These are phyloP conservation scores for Drosophila macrospina DNA, from an alignment of 2,888 invertebrate genomes.

Conservation along the genomic window DNA sequence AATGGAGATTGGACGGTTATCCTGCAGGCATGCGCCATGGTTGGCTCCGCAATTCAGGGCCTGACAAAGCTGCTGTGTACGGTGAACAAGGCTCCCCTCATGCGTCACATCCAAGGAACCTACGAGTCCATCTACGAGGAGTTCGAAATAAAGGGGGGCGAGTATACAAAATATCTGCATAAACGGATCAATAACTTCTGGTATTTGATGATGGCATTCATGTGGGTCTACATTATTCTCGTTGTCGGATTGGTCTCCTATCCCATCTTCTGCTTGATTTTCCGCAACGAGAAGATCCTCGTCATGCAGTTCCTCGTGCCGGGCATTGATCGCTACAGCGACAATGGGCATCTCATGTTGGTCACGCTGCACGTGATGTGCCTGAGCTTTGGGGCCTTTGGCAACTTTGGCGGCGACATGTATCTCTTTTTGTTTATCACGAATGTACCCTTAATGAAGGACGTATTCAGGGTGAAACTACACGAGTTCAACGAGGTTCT, in stretches of 20 bases:
- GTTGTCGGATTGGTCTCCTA: slow-evolving; percentile 21
- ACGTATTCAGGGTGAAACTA: slow-evolving; percentile 65
- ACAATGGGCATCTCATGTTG: slow-evolving; percentile 51
- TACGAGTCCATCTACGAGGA: slow-evolving; percentile 59
- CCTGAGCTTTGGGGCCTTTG: slow-evolving; percentile 62
- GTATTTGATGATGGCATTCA: slow-evolving; percentile 41
- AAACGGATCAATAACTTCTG: slow-evolving; percentile 39
- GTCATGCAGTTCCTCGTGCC: slow-evolving; percentile 71
- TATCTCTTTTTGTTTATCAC: slow-evolving; percentile 65
- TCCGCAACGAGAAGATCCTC: slow-evolving; percentile 47
- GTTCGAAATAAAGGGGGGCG: slow-evolving; percentile 49
- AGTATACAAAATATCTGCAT: slow-evolving; percentile 49
- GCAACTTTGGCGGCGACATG: slow-evolving; percentile 75
- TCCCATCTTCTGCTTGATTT: slow-evolving; percentile 47
- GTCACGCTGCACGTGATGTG: slow-evolving; percentile 37
- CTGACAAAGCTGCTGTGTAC: slow-evolving; percentile 39
- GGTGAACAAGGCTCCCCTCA: slow-evolving; percentile 13
- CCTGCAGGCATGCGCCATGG: slow-evolving; percentile 59
- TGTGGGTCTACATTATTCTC: slow-evolving; percentile 24
- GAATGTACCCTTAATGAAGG: slow-evolving; percentile 69
- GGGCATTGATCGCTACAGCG: slow-evolving; percentile 51
- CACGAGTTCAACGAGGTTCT: slow-evolving; percentile 60
- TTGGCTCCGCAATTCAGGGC: slow-evolving; percentile 61
- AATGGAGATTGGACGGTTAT: slow-evolving; percentile 62
- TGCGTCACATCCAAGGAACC: slow-evolving; percentile 37